Conservation (phyloP, 2,113 vertebrate genomes). For the Xenus cinereus region DNA sequence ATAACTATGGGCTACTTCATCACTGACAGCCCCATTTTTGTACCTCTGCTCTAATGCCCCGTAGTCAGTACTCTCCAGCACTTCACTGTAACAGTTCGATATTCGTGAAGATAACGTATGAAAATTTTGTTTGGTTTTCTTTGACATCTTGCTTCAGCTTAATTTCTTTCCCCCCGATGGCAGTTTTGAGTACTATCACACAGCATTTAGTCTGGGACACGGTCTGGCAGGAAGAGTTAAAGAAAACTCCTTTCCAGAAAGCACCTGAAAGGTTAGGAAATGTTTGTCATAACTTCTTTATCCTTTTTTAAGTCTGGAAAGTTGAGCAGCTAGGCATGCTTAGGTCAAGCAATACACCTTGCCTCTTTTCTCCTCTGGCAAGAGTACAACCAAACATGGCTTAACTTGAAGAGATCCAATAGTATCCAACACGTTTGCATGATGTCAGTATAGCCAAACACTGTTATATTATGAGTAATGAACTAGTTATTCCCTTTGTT, state of each 20-base stretch:
- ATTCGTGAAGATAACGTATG: background rate
- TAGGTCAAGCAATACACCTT: background rate
- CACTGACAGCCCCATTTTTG: background rate
- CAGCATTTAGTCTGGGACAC: background rate
- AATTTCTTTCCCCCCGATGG: background rate
- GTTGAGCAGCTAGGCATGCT: background rate
- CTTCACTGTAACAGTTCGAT: background rate
- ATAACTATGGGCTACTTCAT: background rate
- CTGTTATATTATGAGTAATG: background rate
- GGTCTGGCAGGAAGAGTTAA: background rate
- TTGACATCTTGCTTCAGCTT: background rate
- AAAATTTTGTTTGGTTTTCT: background rate
- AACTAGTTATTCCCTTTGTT: background rate
- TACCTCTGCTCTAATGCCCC: background rate
- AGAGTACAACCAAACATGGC: background rate
- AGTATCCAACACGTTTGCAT: background rate
- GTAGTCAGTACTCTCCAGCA: background rate
- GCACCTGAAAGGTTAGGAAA: background rate
- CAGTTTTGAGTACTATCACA: background rate
- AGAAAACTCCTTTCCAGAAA: background rate
- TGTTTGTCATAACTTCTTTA: background rate
- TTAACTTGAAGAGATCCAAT: background rate
- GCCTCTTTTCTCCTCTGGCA: background rate
- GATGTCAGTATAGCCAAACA: background rate
- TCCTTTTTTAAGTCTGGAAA: background rate